phyloP scores from a whole-genome alignment of 2,888 invertebrate genomes.

The Euproctis similis region DNA sequence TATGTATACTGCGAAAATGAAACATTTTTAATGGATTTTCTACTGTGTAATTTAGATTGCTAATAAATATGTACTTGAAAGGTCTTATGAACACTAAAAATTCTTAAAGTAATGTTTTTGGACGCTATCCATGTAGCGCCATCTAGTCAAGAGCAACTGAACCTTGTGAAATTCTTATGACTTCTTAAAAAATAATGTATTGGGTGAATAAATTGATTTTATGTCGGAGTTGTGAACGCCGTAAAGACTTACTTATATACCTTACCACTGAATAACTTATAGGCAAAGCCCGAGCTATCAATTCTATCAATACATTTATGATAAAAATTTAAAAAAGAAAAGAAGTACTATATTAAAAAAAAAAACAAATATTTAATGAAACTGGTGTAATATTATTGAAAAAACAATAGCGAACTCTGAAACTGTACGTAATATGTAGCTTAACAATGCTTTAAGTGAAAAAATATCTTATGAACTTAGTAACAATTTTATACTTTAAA shows the following conservation, averaged over 20 bases:
- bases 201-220: no score
- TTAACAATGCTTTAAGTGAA: constrained; percentile 70
- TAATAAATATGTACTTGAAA: constrained; percentile 63
- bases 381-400: no score
- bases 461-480: constrained; percentile 69
- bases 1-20: constrained; percentile 59
- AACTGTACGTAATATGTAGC: constrained; percentile 45
- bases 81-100: constrained; percentile 72
- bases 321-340: no score
- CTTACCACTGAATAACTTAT: constrained; percentile 26
- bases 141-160: no score
- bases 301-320: no score
- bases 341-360: no score
- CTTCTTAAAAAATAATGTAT: constrained; percentile 57
- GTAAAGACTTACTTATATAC: constrained; percentile 38
- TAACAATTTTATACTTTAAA: constrained; percentile 60
- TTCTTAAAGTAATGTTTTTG: no score
- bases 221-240: constrained; percentile 43
- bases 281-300: constrained; percentile 21
- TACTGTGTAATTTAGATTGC: constrained; percentile 60
- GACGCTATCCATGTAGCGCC: no score
- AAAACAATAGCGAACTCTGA: constrained; percentile 22
- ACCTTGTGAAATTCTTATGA: constrained; percentile 75
- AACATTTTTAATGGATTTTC: constrained; percentile 66
- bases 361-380: no score